Base-by-base conservation (phyloP, 2,888 invertebrate genomes). In the Petrophora chlorosata region DNA sequence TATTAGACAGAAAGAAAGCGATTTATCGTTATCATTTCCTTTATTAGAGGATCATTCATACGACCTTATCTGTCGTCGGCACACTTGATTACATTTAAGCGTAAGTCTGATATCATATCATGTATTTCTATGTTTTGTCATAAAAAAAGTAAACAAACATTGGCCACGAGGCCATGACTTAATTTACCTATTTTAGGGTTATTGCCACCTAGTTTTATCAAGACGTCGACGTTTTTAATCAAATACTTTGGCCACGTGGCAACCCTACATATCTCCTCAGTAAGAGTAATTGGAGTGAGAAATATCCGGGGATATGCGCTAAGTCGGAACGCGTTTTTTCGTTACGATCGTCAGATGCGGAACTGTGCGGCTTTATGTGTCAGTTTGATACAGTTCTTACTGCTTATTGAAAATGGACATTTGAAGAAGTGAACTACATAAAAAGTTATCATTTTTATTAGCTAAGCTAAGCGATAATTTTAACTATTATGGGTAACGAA, bases 231-330 rank as follows among this genome's bases (percentile, higher is more conserved):
- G n/a, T 7, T 30, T 16, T 28, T 29, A 17, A 29, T 29, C 25
- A n/a, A 15, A 16, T 19, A 28, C 34, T 40, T 40, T 41, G 26
- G 26, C 26, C 13, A 55, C 49, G 62, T 62, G 70, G 46, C 67
- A 73, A 53, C 76, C 78, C 75, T 79, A 61, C 36, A 51, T 59
- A 73, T 64, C 70, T 69, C 57, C 61, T 55, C 45, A 45, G 55
- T 22, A 44, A 57, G 61, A 72, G 71, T 74, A 79, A 82, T 78
- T 79, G 76, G 70, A 75, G 72, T 75, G 65, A 73, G 65, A 72
- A 71, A 75, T 72, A 74, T 73, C 66, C 63, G 59, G 60, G 60
- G 60, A 66, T 70, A 65, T 60, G 59, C 44, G 59, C 41, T 54
- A 56, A 67, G 59, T 49, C 50, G 52, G 46, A 59, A 53, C 59